phyloP scores from a whole-genome alignment of 2,797 vertebrate species.

The Anas flavirostris region DNA sequence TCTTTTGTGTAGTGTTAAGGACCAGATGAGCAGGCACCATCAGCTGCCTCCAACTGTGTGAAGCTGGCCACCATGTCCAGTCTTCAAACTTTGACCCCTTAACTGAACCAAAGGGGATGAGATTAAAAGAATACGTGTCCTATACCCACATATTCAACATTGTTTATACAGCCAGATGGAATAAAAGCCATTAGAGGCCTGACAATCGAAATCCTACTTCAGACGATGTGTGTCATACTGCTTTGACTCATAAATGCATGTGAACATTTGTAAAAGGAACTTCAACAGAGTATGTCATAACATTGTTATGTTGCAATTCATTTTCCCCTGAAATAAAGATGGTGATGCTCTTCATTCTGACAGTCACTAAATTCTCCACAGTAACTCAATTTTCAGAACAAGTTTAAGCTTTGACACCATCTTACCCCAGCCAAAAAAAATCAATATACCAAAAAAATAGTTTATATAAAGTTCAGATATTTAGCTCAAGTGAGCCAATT shows the following conservation, averaged over 20 bases:
- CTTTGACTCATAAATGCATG: not conserved
- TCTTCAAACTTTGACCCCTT: not conserved
- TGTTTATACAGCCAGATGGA: not conserved
- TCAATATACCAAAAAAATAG: not conserved
- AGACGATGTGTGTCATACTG: not conserved
- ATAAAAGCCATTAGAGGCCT: not conserved
- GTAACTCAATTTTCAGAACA: not conserved
- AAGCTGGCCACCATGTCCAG: not conserved
- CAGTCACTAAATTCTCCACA: not conserved
- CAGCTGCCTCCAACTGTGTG: not conserved
- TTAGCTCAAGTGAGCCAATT: not conserved
- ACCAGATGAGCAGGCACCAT: not conserved
- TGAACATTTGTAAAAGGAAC: not conserved
- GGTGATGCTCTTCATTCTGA: not conserved
- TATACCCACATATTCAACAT: not conserved
- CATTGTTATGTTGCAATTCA: not conserved
- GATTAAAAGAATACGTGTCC: not conserved
- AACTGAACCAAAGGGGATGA: not conserved
- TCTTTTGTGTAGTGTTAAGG: not conserved
- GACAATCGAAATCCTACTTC: not conserved
- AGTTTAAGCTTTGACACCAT: not conserved
- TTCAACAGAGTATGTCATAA: constrained; percentile 3
- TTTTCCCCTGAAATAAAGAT: constrained; percentile 7
- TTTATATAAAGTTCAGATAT: not conserved
- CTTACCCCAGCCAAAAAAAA: not conserved